These are phyloP conservation scores for Microchrysa polita DNA, from an alignment of 2,888 invertebrate species.

Conservation along the genomic window DNA sequence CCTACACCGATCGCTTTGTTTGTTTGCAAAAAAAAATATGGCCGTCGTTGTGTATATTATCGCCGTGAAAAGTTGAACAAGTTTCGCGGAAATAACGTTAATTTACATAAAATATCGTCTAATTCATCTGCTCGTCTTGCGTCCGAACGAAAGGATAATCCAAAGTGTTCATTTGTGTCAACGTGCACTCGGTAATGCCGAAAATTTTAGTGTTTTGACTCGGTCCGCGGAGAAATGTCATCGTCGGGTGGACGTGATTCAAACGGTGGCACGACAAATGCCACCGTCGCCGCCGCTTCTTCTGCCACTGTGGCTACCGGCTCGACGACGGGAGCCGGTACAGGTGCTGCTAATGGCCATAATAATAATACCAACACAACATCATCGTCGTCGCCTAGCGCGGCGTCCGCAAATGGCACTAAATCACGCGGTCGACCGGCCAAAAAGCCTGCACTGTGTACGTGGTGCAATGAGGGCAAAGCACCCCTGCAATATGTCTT, in stretches of 20 bases:
- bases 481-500: slow-evolving; percentile 85
- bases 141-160: too few relatives aligned
- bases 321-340: background rate
- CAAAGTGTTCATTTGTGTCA: too few relatives aligned
- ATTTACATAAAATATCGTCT: background rate
- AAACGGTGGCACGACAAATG: slow-evolving; percentile 35
- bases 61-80: slow-evolving; percentile 11
- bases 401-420: slow-evolving; percentile 45
- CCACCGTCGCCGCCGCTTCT: slow-evolving; percentile 3
- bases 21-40: slow-evolving; percentile 52
- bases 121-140: background rate
- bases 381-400: background rate
- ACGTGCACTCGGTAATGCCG: slow-evolving; percentile 42
- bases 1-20: slow-evolving; percentile 48
- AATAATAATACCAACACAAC: slow-evolving; percentile 24
- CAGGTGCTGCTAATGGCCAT: slow-evolving; percentile 5
- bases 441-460: slow-evolving; percentile 75
- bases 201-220: slow-evolving; percentile 30
- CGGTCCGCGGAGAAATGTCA: slow-evolving; percentile 34
- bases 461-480: slow-evolving; percentile 88
- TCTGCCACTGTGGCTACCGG: slow-evolving; percentile 20
- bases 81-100: slow-evolving; percentile 27
- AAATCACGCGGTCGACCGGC: slow-evolving; percentile 75
- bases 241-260: slow-evolving; percentile 47
- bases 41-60: slow-evolving; percentile 45